Conservation (phyloP, 2,888 invertebrate genomes). For the Entomobrya proxima region DNA sequence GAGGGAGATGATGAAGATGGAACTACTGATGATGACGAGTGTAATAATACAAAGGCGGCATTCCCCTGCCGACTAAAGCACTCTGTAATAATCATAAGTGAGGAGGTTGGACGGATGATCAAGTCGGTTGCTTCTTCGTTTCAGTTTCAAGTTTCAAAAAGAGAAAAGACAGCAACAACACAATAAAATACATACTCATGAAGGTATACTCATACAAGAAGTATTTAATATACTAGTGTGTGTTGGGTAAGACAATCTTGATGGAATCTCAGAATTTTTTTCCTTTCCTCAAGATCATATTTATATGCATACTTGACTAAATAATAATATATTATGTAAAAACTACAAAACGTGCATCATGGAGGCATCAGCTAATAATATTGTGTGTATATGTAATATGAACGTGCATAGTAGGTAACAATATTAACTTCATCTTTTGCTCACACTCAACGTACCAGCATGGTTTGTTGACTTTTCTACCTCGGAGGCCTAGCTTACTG, state of each 20-base stretch:
- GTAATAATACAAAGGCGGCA: slow-evolving; percentile 72
- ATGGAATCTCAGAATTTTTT: slow-evolving; percentile 53
- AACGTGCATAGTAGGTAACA: no score
- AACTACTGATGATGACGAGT: slow-evolving; percentile 54
- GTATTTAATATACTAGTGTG: not conserved
- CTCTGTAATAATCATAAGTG: slow-evolving; percentile 71
- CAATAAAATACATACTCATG: not conserved
- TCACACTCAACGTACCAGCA: slow-evolving; percentile 7
- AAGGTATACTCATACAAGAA: not conserved
- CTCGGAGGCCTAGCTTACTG: slow-evolving; percentile 63
- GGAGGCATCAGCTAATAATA: slow-evolving; percentile 39
- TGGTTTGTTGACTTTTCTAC: slow-evolving; percentile 66
- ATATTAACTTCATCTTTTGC: not conserved
- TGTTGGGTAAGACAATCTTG: slow-evolving; percentile 36
- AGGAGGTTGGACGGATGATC: slow-evolving; percentile 63
- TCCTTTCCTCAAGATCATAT: slow-evolving; percentile 48
- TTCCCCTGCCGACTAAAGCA: slow-evolving; percentile 67
- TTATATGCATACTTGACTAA: slow-evolving; percentile 48
- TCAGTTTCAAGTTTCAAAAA: slow-evolving; percentile 53
- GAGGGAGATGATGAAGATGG: slow-evolving; percentile 41
- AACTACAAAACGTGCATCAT: slow-evolving; percentile 47
- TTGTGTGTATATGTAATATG: slow-evolving; percentile 2
- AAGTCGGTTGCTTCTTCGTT: slow-evolving; percentile 58
- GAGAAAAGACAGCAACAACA: slow-evolving; percentile 7
- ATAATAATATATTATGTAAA: slow-evolving; percentile 53